Conservation (phyloP, 2,888 invertebrate species). For the Tinea pellionella region DNA sequence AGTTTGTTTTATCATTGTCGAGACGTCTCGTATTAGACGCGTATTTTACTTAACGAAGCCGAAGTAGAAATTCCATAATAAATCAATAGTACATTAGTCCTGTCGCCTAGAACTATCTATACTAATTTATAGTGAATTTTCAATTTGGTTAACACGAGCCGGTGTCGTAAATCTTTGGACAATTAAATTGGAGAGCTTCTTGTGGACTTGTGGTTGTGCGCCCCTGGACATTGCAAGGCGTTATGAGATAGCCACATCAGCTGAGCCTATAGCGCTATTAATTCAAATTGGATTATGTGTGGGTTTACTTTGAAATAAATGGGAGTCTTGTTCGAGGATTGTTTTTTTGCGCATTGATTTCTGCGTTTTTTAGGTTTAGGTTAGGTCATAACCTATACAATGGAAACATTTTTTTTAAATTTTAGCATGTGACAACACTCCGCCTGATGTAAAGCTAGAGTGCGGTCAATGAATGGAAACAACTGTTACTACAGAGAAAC, state of each 20-base stretch:
- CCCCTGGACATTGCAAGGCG: slow-evolving; percentile 22
- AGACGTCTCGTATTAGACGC: no score
- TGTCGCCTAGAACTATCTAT: slow-evolving; percentile 8
- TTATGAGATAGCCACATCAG: neutral
- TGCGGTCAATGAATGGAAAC: no score
- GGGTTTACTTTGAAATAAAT: neutral
- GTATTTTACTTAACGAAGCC: no score
- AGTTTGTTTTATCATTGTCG: no score
- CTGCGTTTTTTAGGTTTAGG: no score
- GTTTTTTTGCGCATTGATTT: neutral
- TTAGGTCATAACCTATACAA: no score
- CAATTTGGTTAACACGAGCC: slow-evolving; percentile 56
- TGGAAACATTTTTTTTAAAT: no score
- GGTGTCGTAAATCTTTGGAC: slow-evolving; percentile 51
- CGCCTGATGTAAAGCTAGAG: no score
- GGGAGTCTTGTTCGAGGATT: neutral
- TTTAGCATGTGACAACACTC: no score
- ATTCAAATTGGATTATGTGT: slow-evolving; percentile 1
- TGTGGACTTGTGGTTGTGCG: slow-evolving; percentile 35
- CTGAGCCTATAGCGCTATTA: neutral
- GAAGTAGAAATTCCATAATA: neutral
- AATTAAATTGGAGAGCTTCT: slow-evolving; percentile 45
- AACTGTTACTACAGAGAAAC: no score
- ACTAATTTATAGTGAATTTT: slow-evolving; percentile 62
- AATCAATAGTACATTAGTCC: slow-evolving; percentile 9